These are phyloP conservation scores for Scylla paramamosain DNA, from an alignment of 1,140 invertebrate genomes.

Conservation along the genomic window DNA sequence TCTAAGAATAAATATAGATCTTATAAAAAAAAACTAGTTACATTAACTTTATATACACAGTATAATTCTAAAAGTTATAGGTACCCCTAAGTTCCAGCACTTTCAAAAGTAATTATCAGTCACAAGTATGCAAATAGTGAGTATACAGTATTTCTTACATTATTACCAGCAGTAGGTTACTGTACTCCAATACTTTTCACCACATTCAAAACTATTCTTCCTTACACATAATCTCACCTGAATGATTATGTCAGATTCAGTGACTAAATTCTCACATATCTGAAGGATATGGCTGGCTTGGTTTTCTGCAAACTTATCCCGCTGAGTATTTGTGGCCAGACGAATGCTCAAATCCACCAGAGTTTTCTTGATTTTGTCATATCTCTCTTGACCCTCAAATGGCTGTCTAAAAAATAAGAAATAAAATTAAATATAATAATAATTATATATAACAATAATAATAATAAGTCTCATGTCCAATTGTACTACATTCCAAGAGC, in stretches of 20 bases:
- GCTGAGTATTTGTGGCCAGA: constrained; percentile 91
- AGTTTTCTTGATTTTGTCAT: constrained; percentile 85
- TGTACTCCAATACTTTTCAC: too few species aligned
- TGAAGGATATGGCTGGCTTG: constrained; percentile 87
- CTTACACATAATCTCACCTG: constrained; percentile 62
- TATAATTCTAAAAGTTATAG: too few species aligned
- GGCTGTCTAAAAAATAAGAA: constrained; percentile 80
- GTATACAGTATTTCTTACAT: too few species aligned
- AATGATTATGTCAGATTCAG: constrained; percentile 92
- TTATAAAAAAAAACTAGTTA: too few species aligned
- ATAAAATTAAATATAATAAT: background rate
- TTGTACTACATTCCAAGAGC: background rate
- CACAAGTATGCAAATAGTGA: too few species aligned
- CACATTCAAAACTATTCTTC: too few species aligned
- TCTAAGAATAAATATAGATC: too few species aligned
- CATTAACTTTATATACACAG: too few species aligned
- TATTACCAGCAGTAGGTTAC: too few species aligned
- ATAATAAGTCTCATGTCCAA: background rate
- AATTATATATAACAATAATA: background rate
- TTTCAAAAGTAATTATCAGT: too few species aligned
- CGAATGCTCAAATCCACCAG: constrained; percentile 90
- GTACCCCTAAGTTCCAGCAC: too few species aligned
- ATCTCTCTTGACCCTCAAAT: constrained; percentile 86
- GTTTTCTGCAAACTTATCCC: constrained; percentile 91
- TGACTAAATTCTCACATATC: constrained; percentile 86